Evolutionary conservation across 2,797 vertebrate species (phyloP).

Genomic region (Myripristis jacobus): DNA sequence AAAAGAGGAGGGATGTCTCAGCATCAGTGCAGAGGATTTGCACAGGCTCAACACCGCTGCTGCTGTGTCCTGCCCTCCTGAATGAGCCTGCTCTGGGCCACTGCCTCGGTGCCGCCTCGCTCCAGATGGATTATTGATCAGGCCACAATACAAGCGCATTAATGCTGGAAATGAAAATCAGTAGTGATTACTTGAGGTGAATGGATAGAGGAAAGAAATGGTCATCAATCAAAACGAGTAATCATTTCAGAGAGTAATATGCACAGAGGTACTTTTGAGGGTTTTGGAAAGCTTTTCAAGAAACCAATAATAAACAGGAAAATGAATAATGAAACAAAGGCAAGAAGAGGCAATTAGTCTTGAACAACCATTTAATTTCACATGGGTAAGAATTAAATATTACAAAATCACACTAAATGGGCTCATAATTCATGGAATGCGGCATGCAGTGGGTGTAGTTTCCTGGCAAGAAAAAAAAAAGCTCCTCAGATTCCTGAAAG

Average conservation of each 20-base stretch:
- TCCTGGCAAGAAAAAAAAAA: constrained; percentile 1
- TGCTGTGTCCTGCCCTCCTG: too few relatives aligned
- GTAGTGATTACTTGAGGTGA: not conserved
- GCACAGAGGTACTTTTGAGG: not conserved
- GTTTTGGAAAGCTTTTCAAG: not conserved
- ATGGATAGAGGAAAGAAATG: not conserved
- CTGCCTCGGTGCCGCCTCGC: not conserved
- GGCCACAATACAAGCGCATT: not conserved
- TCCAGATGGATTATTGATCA: constrained; percentile 9
- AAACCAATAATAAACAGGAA: not conserved
- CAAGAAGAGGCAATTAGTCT: not conserved
- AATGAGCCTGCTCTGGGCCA: not conserved
- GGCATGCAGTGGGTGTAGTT: not conserved
- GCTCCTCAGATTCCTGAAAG: not conserved
- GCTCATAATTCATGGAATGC: not conserved
- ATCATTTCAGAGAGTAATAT: not conserved
- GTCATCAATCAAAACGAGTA: constrained; percentile 13
- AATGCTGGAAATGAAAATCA: not conserved
- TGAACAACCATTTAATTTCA: not conserved
- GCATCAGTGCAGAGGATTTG: too few relatives aligned
- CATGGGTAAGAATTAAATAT: not conserved
- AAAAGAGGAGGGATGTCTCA: too few relatives aligned
- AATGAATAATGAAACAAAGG: not conserved
- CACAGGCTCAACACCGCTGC: too few relatives aligned
- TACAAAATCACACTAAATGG: not conserved